Percentiles rank a stretch among this genome's conserved stretches.
Evolutionary conservation across 2,797 vertebrate genomes (phyloP).

Genomic region (Sandelia bainsii): DNA sequence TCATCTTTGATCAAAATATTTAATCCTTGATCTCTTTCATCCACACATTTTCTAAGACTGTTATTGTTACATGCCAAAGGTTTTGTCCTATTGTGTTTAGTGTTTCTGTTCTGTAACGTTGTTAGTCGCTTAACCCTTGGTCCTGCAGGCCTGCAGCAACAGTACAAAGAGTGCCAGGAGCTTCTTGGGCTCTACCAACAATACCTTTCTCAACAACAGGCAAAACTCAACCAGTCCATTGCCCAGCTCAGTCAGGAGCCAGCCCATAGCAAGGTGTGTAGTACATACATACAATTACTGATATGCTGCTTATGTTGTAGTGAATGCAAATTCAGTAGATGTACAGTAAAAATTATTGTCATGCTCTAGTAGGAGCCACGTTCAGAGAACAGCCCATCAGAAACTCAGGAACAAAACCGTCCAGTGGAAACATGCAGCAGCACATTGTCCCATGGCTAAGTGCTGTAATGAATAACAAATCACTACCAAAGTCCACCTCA

Average conservation of each 20-base stretch:
- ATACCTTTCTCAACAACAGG: constrained; percentile 95
- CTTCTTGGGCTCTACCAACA: constrained; percentile 95
- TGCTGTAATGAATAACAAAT: constrained; percentile 55
- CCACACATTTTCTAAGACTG: not conserved
- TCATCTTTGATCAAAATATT: constrained; percentile 8
- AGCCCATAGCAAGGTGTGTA: constrained; percentile 78
- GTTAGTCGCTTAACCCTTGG: constrained; percentile 80
- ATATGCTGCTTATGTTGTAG: not conserved
- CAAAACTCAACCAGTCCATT: constrained; percentile 91
- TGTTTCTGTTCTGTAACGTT: constrained; percentile 22
- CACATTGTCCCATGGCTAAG: constrained; percentile 38
- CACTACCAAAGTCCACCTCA: constrained; percentile 24
- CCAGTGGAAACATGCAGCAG: constrained; percentile 28
- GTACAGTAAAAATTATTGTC: constrained; percentile 18
- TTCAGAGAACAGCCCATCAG: constrained; percentile 30
- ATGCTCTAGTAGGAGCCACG: constrained; percentile 8
- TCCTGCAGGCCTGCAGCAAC: constrained; percentile 91
- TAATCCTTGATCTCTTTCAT: not conserved
- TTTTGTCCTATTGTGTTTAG: constrained; percentile 4
- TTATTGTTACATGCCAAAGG: not conserved
- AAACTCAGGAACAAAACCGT: constrained; percentile 17
- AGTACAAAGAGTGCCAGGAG: constrained; percentile 97
- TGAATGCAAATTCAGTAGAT: constrained; percentile 2
- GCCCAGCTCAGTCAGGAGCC: constrained; percentile 83
- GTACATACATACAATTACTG: not conserved